Base-by-base conservation (phyloP, 2,113 vertebrate species). In the Empidonax alnorum region DNA sequence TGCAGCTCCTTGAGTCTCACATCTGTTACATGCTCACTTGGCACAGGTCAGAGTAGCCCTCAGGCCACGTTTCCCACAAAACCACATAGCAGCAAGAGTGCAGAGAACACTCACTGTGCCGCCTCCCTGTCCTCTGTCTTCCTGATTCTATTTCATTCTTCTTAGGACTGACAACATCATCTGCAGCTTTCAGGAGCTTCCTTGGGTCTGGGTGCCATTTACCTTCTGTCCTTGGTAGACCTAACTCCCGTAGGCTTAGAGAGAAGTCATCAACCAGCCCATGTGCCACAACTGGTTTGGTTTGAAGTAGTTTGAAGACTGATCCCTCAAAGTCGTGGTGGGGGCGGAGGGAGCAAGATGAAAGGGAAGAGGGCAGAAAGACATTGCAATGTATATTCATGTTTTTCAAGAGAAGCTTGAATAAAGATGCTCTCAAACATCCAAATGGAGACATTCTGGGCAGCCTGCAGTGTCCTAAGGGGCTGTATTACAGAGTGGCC, bases 281-380 rank as follows among this genome's bases (percentile, higher is more conserved):
- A 0, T 58, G 18, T 89, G 18, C 46, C 0, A 0, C 9, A 15
- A 52, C 22, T 39, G 21, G 49, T 94, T 93, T 63, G 33, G 39
- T 89, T 18, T 58, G 24, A 82, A 91, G 77, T 13, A 42, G 5
- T 76, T 87, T 82, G 84, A 73, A 85, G 66, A 18, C 13, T 27
- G 50, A 20, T 4, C 19, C 35, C 47, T 88, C 16, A 41, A 63
- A 91, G 62, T 62, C 37, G 33, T 22, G 14, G 33, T 33, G 39
- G 11, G 19, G 5, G 19, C 85, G 33, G 23, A 94, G 16, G 25
- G 72, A 77, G 24, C 30, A 66, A 81, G 83, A 90, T 81, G 76
- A 97, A 92, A 97, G 69, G 47, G 42, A 86, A 53, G 35, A 92
- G 10, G 20, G 14, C 46, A 84, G 80, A 65, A 94, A 93, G 65